These are phyloP conservation scores for Desmodus rotundus DNA, from an alignment of 2,113 vertebrate species.

Conservation along the genomic window DNA sequence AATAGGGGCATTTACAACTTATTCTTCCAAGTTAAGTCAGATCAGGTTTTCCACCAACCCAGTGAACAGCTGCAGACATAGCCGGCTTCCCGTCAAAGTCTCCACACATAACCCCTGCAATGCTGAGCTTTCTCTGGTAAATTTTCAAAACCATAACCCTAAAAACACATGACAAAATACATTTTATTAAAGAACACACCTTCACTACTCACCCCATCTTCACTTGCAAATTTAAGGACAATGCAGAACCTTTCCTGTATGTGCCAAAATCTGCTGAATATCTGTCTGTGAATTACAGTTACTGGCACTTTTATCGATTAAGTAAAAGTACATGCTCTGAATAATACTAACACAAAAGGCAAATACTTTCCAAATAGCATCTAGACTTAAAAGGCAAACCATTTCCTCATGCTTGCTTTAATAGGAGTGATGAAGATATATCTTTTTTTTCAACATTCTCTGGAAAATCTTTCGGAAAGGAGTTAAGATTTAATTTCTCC, in stretches of 20 bases:
- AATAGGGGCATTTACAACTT: conserved; percentile 72
- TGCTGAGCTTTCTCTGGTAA: conserved; percentile 74
- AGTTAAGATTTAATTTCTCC: conserved; percentile 30
- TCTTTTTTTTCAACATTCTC: conserved; percentile 40
- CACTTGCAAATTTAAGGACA: conserved; percentile 61
- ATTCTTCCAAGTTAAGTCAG: conserved; percentile 63
- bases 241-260: conserved; percentile 46
- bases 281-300: conserved; percentile 65
- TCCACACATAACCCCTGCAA: conserved; percentile 70
- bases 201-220: conserved; percentile 40
- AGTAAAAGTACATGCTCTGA: conserved; percentile 64
- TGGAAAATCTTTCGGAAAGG: conserved; percentile 64
- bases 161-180: conserved; percentile 75
- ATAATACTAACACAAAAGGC: conserved; percentile 52
- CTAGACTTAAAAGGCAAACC: conserved; percentile 53
- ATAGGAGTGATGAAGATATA: conserved; percentile 28
- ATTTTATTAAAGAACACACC: conserved; percentile 73
- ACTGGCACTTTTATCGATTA: conserved; percentile 67
- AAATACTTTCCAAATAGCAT: conserved; percentile 47
- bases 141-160: conserved; percentile 75
- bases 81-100: conserved; percentile 79
- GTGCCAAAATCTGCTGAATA: conserved; percentile 70
- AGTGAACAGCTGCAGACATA: conserved; percentile 77
- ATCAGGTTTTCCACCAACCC: conserved; percentile 76
- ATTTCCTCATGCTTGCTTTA: conserved; percentile 48